Conservation (phyloP, 2,113 vertebrate species). For the Brevimyrus niger region DNA sequence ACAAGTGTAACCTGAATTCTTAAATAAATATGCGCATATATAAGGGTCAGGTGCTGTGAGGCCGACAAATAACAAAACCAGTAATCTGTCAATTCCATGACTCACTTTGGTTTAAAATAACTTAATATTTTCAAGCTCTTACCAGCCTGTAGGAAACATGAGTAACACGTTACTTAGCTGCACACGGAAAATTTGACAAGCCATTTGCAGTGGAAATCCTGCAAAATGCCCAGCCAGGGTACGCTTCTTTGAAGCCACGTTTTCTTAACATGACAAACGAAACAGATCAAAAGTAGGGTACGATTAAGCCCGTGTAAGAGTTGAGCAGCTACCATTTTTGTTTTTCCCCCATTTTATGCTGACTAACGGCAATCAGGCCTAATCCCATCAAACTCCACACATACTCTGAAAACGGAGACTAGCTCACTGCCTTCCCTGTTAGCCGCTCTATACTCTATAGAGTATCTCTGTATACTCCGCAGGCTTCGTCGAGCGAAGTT, state of each 20-base stretch:
- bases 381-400: neutral
- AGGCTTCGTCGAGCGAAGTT: neutral
- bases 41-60: neutral
- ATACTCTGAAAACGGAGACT: neutral
- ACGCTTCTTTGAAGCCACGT: neutral
- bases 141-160: neutral
- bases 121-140: neutral
- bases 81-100: neutral
- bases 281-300: neutral
- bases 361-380: neutral
- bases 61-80: neutral
- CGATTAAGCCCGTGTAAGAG: neutral
- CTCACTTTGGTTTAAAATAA: neutral
- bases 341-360: neutral
- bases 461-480: neutral
- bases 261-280: constrained; percentile 4
- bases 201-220: neutral
- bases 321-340: neutral
- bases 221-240: neutral
- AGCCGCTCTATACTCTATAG: too few species aligned
- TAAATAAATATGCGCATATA: neutral
- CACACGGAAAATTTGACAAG: neutral
- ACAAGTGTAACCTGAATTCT: neutral
- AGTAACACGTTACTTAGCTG: neutral
- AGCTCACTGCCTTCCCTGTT: neutral